Conservation (phyloP, 2,113 vertebrate genomes). For the Sebastes schlegelii region DNA sequence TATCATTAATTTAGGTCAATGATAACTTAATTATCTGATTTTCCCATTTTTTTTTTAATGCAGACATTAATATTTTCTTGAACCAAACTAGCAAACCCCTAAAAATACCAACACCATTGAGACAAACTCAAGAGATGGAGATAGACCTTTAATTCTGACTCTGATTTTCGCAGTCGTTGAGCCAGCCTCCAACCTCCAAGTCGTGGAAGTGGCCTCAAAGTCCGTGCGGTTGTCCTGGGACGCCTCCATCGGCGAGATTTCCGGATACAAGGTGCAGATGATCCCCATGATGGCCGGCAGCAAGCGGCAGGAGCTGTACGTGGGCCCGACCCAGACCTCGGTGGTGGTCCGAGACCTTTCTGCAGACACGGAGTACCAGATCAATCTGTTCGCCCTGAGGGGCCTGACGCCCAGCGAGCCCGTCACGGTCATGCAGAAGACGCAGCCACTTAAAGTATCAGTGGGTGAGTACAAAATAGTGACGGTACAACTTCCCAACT, state of each 20-base stretch:
- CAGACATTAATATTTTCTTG: not conserved
- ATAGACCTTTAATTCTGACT: not conserved
- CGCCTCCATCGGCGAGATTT: constrained; percentile 87
- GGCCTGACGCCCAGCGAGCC: constrained; percentile 91
- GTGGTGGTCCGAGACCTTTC: constrained; percentile 89
- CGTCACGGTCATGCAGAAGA: constrained; percentile 88
- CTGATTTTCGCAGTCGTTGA: constrained; percentile 87
- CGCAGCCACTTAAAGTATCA: constrained; percentile 89
- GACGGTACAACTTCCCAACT: no score
- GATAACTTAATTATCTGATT: no score
- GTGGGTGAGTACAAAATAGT: constrained; percentile 85
- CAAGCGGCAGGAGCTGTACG: constrained; percentile 88
- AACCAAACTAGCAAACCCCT: not conserved
- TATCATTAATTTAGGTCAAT: no score
- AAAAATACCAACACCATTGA: not conserved
- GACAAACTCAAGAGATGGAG: not conserved
- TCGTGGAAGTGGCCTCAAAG: constrained; percentile 90
- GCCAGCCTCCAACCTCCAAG: constrained; percentile 89
- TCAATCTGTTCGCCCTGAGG: constrained; percentile 90
- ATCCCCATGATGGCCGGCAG: constrained; percentile 89
- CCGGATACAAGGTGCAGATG: constrained; percentile 92
- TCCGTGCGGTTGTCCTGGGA: constrained; percentile 91
- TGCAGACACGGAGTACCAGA: constrained; percentile 92
- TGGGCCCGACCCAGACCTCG: constrained; percentile 85
- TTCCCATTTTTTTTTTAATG: not conserved